A percentile compares a stretch with the other conserved stretches of the same genome.
These are phyloP conservation scores for Exocentrus adspersus DNA, from an alignment of 2,888 invertebrate species.

Conservation along the genomic window DNA sequence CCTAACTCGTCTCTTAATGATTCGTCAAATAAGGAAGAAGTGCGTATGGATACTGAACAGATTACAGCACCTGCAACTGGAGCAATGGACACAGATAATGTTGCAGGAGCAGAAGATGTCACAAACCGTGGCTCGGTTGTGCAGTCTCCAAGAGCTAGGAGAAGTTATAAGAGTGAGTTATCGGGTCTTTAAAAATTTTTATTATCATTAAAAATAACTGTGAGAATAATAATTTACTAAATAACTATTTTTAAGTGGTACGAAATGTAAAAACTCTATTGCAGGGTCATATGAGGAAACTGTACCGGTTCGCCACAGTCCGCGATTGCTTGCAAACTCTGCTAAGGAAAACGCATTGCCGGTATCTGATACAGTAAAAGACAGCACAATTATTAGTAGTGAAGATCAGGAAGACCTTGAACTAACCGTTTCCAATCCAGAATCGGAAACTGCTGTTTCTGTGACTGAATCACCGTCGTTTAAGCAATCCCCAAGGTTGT, in stretches of 20 bases:
- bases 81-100: not conserved
- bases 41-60: not conserved
- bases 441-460: not conserved
- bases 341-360: not conserved
- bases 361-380: not conserved
- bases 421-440: not conserved
- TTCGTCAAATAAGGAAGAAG: constrained; percentile 25
- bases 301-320: constrained; percentile 49
- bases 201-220: too few relatives aligned
- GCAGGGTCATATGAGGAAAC: constrained; percentile 42
- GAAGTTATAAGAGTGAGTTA: constrained; percentile 54
- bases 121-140: constrained; percentile 5
- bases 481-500: constrained; percentile 26
- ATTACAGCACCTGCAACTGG: not conserved
- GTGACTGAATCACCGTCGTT: not conserved
- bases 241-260: too few relatives aligned
- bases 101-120: constrained; percentile 5
- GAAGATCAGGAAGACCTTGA: not conserved
- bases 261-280: too few relatives aligned
- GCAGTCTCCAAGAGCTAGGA: constrained; percentile 50
- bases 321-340: constrained; percentile 43
- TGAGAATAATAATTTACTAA: too few relatives aligned
- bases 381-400: not conserved
- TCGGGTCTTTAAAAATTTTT: too few relatives aligned
- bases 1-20: constrained; percentile 47